Conservation (phyloP, 2,888 invertebrate species). For the Drosophila buzzatii region DNA sequence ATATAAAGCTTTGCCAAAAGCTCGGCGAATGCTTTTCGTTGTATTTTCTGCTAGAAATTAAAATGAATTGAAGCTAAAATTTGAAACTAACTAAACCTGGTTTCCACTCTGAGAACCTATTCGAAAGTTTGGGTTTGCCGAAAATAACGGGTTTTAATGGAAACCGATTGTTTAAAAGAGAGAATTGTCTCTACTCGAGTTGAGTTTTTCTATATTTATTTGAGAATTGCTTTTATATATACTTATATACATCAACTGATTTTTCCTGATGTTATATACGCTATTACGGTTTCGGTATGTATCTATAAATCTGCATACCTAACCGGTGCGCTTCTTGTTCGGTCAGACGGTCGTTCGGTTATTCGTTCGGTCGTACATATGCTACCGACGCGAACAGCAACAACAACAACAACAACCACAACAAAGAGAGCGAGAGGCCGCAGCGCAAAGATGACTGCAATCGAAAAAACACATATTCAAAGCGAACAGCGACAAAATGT, state of each 20-base stretch:
- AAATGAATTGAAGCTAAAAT: not conserved
- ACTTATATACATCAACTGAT: constrained; percentile 15
- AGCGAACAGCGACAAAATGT: constrained; percentile 19
- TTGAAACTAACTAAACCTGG: not conserved
- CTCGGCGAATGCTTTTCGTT: constrained; percentile 14
- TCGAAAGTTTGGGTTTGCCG: not conserved
- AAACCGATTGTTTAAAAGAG: too few relatives aligned
- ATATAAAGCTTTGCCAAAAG: not conserved
- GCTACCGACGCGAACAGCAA: constrained; percentile 26
- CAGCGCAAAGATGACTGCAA: constrained; percentile 44
- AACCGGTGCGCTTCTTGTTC: constrained; percentile 43
- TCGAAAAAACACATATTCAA: constrained; percentile 36
- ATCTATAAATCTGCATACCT: constrained; percentile 47
- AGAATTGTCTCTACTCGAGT: not conserved
- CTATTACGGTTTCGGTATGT: constrained; percentile 51
- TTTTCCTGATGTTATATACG: constrained; percentile 26
- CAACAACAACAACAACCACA: constrained; percentile 44
- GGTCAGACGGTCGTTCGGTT: constrained; percentile 24
- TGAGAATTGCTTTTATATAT: constrained; percentile 2
- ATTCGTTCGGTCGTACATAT: constrained; percentile 22
- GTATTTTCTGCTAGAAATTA: not conserved
- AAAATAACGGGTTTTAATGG: not conserved
- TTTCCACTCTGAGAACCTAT: not conserved
- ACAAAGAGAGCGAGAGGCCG: constrained; percentile 31
- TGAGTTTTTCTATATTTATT: not conserved